Conservation (phyloP, 2,888 invertebrate species). For the Agrochola circellaris region DNA sequence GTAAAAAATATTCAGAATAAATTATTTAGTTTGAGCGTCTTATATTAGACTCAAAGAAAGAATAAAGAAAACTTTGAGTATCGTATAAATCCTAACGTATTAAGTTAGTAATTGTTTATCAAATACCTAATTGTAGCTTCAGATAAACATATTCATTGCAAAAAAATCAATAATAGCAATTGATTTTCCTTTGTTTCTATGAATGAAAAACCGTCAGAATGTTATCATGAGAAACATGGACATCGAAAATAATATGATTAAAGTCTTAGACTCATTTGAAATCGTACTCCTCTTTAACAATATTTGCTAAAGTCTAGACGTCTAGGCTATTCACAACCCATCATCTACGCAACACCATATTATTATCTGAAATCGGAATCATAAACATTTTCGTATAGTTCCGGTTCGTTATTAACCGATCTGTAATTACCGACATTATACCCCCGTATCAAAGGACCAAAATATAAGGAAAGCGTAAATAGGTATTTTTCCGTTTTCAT, state of each 20-base stretch:
- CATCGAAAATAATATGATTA: not conserved
- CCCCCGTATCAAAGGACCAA: slow-evolving; percentile 53
- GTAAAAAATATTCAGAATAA: not conserved
- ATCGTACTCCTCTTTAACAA: not conserved
- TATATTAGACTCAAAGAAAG: not conserved
- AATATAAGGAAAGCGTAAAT: slow-evolving; percentile 70
- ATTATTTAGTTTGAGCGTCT: not conserved
- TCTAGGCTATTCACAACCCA: not conserved
- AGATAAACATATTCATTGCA: not conserved
- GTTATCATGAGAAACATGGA: not conserved
- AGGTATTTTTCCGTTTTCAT: slow-evolving; percentile 67
- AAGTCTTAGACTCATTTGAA: not conserved
- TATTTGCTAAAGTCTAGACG: slow-evolving; percentile 20
- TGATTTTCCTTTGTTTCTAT: not conserved
- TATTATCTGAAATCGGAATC: slow-evolving; percentile 32
- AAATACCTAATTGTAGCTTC: not conserved
- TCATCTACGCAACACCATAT: slow-evolving; percentile 17
- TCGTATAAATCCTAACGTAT: not conserved
- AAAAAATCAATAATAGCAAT: not conserved
- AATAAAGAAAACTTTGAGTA: not conserved
- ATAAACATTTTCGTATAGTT: slow-evolving; percentile 29
- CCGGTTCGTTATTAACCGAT: slow-evolving; percentile 57
- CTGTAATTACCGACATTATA: slow-evolving; percentile 60
- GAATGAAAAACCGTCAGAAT: not conserved
- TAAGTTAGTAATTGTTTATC: not conserved